phyloP scores from a whole-genome alignment of 2,113 vertebrate species.

The Synchiropus splendidus region DNA sequence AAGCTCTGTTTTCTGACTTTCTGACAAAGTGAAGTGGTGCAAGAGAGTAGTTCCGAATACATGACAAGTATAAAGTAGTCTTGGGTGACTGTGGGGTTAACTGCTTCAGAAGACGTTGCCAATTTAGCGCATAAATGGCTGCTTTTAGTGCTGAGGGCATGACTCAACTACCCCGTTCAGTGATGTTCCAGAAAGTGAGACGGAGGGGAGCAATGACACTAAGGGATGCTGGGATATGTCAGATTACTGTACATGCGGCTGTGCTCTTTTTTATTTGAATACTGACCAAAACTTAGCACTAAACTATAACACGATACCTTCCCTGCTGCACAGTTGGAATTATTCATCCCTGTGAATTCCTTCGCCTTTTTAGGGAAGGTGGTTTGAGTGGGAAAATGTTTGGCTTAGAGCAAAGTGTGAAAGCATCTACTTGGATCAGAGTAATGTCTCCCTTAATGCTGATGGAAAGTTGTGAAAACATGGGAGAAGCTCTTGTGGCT shows the following conservation, averaged over 20 bases:
- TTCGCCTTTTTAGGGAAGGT: slow-evolving; percentile 52
- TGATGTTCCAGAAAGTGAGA: slow-evolving; percentile 1
- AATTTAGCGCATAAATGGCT: slow-evolving; percentile 42
- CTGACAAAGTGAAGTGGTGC: slow-evolving; percentile 1
- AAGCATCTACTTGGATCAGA: slow-evolving; percentile 15
- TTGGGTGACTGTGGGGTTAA: slow-evolving; percentile 36
- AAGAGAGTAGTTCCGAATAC: slow-evolving; percentile 13
- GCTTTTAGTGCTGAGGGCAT: neutral
- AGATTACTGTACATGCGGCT: slow-evolving; percentile 34
- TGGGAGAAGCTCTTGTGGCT: too few relatives aligned
- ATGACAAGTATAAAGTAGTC: slow-evolving; percentile 20
- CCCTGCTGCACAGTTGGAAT: slow-evolving; percentile 43
- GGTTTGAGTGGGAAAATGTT: too few relatives aligned
- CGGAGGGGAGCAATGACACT: slow-evolving; percentile 7
- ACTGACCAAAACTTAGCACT: slow-evolving; percentile 21
- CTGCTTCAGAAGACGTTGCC: slow-evolving; percentile 39
- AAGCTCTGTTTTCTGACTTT: slow-evolving; percentile 4
- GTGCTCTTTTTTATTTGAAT: slow-evolving; percentile 18
- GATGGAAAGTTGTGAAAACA: slow-evolving; percentile 38
- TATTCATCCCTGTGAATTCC: slow-evolving; percentile 28
- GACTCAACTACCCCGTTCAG: slow-evolving; percentile 9
- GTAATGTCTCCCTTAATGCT: slow-evolving; percentile 24
- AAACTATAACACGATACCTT: slow-evolving; percentile 34
- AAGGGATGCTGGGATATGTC: slow-evolving; percentile 20
- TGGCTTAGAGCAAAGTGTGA: slow-evolving; percentile 21